These are phyloP conservation scores for Condylura cristata DNA, from an alignment of 2,113 vertebrate species.

Conservation along the genomic window DNA sequence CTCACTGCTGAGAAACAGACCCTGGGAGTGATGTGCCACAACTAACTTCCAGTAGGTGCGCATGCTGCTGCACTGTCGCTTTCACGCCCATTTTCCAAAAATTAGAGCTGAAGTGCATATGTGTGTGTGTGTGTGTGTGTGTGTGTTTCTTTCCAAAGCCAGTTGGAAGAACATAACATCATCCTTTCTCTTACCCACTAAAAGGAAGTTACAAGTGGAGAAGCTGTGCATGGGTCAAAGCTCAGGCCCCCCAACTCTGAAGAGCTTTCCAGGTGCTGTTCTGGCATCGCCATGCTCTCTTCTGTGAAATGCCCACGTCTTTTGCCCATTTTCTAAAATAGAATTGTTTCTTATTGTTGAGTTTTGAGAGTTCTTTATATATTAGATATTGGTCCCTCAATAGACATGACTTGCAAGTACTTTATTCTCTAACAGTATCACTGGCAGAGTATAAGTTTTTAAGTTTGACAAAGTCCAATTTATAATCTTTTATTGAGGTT, in stretches of 20 bases:
- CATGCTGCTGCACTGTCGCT: background rate
- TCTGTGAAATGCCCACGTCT: background rate
- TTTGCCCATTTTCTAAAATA: background rate
- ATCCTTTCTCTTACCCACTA: background rate
- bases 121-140: too few relatives aligned
- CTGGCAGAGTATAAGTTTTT: background rate
- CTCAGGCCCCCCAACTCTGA: background rate
- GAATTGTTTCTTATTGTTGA: background rate
- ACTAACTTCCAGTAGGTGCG: background rate
- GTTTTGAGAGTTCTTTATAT: background rate
- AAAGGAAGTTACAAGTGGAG: background rate
- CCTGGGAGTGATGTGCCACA: background rate
- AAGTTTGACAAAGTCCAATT: background rate
- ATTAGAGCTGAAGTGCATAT: background rate
- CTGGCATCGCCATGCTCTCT: background rate
- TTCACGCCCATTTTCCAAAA: background rate
- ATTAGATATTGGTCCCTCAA: background rate
- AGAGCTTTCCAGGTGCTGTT: background rate
- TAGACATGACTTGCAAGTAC: background rate
- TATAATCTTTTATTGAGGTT: background rate
- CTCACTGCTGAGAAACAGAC: background rate
- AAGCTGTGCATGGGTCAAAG: background rate
- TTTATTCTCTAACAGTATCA: background rate
- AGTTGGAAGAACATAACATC: background rate
- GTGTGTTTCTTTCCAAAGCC: background rate